A percentile compares a stretch with the other conserved stretches of the same genome.
Conservation (phyloP, 2,888 invertebrate genomes). For the Agelastica alni region DNA sequence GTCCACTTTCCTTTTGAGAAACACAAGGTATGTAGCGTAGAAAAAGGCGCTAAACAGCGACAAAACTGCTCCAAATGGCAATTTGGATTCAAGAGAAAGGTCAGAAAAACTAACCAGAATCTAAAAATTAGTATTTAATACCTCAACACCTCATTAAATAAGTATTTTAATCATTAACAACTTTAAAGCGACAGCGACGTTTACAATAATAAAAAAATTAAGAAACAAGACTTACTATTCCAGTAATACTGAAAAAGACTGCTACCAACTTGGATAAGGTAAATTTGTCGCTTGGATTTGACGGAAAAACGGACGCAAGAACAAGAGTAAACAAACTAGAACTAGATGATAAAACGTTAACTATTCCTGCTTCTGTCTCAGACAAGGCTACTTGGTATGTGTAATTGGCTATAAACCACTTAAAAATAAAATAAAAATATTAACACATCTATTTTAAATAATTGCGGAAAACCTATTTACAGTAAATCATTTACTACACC, state of each 20-base stretch:
- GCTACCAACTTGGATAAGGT: slow-evolving; percentile 84
- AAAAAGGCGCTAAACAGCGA: slow-evolving; percentile 85
- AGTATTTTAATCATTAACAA: no score
- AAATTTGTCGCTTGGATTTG: slow-evolving; percentile 79
- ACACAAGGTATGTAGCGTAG: slow-evolving; percentile 88
- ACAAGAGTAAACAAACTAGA: slow-evolving; percentile 88
- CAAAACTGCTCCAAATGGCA: slow-evolving; percentile 79
- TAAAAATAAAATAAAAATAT: slow-evolving; percentile 49
- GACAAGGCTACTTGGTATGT: slow-evolving; percentile 87
- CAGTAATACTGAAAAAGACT: slow-evolving; percentile 76
- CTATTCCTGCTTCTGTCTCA: slow-evolving; percentile 82
- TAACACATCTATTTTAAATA: no score
- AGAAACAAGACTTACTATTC: slow-evolving; percentile 68
- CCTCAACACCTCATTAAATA: no score
- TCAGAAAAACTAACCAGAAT: slow-evolving; percentile 79
- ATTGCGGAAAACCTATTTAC: no score
- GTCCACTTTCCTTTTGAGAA: slow-evolving; percentile 83
- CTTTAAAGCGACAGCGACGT: no score
- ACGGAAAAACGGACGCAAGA: slow-evolving; percentile 85
- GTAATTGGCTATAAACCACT: slow-evolving; percentile 96
- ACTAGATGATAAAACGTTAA: slow-evolving; percentile 86
- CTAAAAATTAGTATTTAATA: slow-evolving; percentile 57
- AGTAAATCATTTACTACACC: no score
- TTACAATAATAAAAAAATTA: no score
- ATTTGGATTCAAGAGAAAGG: slow-evolving; percentile 64